Conservation (phyloP, 2,888 invertebrate genomes). For the Chymomyza amoena region DNA sequence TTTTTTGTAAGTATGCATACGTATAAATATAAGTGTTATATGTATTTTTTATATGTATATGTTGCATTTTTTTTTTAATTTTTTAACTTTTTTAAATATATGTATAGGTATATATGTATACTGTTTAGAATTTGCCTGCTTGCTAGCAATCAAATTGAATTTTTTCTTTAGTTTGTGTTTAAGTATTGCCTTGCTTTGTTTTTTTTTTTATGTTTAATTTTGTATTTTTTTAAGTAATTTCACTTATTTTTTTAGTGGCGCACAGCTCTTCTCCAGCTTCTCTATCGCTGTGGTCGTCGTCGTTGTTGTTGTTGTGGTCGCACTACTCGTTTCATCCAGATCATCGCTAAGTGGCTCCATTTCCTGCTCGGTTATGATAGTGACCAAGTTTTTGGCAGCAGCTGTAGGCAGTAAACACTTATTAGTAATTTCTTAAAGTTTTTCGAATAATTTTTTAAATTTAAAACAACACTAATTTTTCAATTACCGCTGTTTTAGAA, state of each 20-base stretch:
- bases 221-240: constrained; percentile 21
- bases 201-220: constrained; percentile 8
- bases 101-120: constrained; percentile 49
- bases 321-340: constrained; percentile 53
- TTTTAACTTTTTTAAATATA: constrained; percentile 10
- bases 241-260: constrained; percentile 48
- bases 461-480: constrained; percentile 29
- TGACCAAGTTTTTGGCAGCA: constrained; percentile 92
- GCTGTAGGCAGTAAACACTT: constrained; percentile 75
- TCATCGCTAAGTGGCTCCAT: constrained; percentile 69
- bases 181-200: constrained; percentile 41
- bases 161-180: constrained; percentile 34
- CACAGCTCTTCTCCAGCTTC: constrained; percentile 56
- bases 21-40: constrained; percentile 35
- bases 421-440: neutral
- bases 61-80: constrained; percentile 34
- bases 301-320: constrained; percentile 56
- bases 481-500: constrained; percentile 43
- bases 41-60: constrained; percentile 45
- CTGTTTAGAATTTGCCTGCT: constrained; percentile 47
- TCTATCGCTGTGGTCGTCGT: constrained; percentile 57
- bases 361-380: constrained; percentile 92
- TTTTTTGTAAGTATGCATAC: constrained; percentile 36
- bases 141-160: constrained; percentile 14
- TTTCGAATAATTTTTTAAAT: neutral